Evolutionary conservation across 2,113 vertebrate species (phyloP).

Genomic region (Odocoileus hemionus): DNA sequence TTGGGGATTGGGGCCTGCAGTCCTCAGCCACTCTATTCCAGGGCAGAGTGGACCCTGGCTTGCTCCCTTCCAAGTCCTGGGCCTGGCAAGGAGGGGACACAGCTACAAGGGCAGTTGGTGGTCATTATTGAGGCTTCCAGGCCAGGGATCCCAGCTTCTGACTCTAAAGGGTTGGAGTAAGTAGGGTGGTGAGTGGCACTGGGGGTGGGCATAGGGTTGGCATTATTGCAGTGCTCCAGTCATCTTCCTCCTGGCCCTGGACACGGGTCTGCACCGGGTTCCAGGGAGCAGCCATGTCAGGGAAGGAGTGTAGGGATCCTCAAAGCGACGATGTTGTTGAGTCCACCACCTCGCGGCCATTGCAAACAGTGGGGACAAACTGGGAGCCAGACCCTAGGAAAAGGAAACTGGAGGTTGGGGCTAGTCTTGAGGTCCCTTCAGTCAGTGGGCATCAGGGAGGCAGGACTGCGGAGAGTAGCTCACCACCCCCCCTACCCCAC

Average conservation of each 20-base stretch:
- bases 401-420: slow-evolving; percentile 38
- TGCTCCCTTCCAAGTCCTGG: background rate
- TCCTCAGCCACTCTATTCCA: background rate
- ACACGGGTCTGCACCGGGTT: background rate
- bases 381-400: slow-evolving; percentile 87
- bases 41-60: background rate
- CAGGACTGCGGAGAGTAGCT: background rate
- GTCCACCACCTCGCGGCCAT: slow-evolving; percentile 96
- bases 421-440: background rate
- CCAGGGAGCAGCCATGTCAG: background rate
- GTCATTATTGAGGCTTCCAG: background rate
- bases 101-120: background rate
- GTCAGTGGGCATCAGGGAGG: background rate
- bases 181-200: background rate
- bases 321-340: slow-evolving; percentile 96
- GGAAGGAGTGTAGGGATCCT: slow-evolving; percentile 61
- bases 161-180: background rate
- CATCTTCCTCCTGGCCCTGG: slow-evolving; percentile 5
- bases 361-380: slow-evolving; percentile 94
- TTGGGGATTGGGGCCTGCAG: background rate
- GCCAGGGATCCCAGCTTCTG: background rate
- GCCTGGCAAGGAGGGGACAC: background rate
- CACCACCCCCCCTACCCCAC: background rate
- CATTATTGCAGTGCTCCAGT: slow-evolving; percentile 60
- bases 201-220: background rate